A percentile compares a stretch with the other conserved stretches of the same genome.
phyloP scores from a whole-genome alignment of 1,140 invertebrate genomes.

The Dinothrombium tinctorium region DNA sequence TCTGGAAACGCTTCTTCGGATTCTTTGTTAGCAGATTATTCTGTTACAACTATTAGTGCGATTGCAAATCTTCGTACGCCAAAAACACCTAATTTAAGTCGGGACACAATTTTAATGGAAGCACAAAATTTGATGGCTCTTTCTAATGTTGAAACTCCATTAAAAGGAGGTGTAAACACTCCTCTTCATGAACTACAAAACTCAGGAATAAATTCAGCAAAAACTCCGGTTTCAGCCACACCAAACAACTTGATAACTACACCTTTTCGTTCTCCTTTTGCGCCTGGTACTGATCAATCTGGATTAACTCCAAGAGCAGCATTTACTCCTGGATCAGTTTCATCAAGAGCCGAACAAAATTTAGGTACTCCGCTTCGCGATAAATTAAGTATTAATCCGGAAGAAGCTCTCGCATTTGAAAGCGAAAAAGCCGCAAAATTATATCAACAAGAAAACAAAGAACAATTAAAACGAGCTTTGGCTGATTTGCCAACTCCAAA shows the following conservation, averaged over 20 bases:
- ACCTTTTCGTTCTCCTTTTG: slow-evolving; percentile 46
- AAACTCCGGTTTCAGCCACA: slow-evolving; percentile 35
- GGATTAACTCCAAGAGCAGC: slow-evolving; percentile 4
- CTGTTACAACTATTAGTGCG: slow-evolving; percentile 38
- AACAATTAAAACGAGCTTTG: slow-evolving; percentile 47
- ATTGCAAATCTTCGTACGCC: slow-evolving; percentile 44
- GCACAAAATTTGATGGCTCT: slow-evolving; percentile 96
- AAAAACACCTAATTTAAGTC: slow-evolving; percentile 43
- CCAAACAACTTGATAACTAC: slow-evolving; percentile 85
- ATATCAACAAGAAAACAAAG: slow-evolving; percentile 27
- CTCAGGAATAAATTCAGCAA: slow-evolving; percentile 30
- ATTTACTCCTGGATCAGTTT: slow-evolving; percentile 14
- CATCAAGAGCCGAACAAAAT: slow-evolving; percentile 9
- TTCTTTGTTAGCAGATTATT: slow-evolving; percentile 71
- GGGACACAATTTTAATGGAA: slow-evolving; percentile 44
- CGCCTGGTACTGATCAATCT: neutral
- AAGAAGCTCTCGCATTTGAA: slow-evolving; percentile 35
- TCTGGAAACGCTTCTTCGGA: slow-evolving; percentile 55
- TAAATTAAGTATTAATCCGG: slow-evolving; percentile 81
- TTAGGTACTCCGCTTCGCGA: slow-evolving; percentile 47
- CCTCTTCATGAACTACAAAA: slow-evolving; percentile 72
- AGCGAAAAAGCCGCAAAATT: slow-evolving; percentile 15
- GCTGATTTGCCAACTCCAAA: slow-evolving; percentile 59
- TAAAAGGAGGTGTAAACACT: slow-evolving; percentile 85
- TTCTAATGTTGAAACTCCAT: slow-evolving; percentile 84